Evolutionary conservation across 2,113 vertebrate genomes (phyloP).

Genomic region (Odocoileus hemionus): DNA sequence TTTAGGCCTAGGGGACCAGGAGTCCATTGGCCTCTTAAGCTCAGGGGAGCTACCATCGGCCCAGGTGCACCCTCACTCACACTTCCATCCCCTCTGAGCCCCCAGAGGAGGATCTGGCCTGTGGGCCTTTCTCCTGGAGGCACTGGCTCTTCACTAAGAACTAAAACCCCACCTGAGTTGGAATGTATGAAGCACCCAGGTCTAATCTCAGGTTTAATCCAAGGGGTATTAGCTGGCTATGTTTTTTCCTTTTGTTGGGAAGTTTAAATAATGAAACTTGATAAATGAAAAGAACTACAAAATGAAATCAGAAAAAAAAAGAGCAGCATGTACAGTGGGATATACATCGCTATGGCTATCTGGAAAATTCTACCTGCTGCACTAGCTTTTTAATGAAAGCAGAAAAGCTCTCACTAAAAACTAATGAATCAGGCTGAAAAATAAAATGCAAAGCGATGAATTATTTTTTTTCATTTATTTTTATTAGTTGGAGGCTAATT

Average conservation of each 20-base stretch:
- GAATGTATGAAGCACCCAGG: neutral
- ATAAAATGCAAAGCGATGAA: neutral
- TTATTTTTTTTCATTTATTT: neutral
- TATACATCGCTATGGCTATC: neutral
- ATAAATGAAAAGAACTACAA: neutral
- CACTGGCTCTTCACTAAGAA: neutral
- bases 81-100: neutral
- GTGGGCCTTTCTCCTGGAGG: neutral
- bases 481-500: no score
- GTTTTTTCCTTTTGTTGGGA: neutral
- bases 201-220: neutral
- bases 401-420: conserved; percentile 13
- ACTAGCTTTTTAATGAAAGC: neutral
- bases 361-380: neutral
- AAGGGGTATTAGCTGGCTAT: neutral
- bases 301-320: neutral
- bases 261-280: neutral
- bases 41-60: no score
- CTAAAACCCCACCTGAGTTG: neutral
- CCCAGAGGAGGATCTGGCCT: neutral
- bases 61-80: neutral
- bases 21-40: neutral
- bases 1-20: neutral
- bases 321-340: neutral
- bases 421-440: neutral